phyloP scores from a whole-genome alignment of 2,888 invertebrate species.

The Orchestes rusci region DNA sequence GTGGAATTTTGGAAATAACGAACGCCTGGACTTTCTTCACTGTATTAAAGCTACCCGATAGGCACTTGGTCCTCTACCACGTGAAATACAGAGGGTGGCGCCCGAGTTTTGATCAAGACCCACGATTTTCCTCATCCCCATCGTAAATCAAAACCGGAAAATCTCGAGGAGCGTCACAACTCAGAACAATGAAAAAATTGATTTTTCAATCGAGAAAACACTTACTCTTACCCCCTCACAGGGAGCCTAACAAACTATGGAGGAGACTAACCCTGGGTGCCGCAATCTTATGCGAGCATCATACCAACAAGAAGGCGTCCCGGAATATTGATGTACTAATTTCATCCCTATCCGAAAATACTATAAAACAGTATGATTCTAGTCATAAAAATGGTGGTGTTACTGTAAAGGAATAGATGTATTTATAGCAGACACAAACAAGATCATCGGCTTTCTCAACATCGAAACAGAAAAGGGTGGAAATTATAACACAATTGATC shows the following conservation, averaged over 20 bases:
- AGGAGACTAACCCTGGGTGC: conserved; percentile 17
- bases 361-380: conserved; percentile 26
- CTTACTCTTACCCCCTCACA: conserved; percentile 10
- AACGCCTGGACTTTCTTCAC: no score
- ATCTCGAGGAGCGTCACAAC: no score
- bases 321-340: conserved; percentile 21
- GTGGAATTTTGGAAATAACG: no score
- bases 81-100: no score
- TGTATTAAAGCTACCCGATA: no score
- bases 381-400: conserved; percentile 25
- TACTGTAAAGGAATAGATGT: neutral
- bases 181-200: conserved; percentile 5
- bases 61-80: no score
- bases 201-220: conserved; percentile 9
- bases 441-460: neutral
- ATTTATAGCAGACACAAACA: neutral
- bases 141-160: no score
- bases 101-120: no score
- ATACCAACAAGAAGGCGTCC: conserved; percentile 13
- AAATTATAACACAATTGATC: neutral
- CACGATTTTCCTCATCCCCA: no score
- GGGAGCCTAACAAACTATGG: conserved; percentile 9
- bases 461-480: neutral
- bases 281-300: conserved; percentile 14
- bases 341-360: conserved; percentile 24